Base-by-base conservation (phyloP, 2,888 invertebrate genomes). In the Lochmaea crataegi region DNA sequence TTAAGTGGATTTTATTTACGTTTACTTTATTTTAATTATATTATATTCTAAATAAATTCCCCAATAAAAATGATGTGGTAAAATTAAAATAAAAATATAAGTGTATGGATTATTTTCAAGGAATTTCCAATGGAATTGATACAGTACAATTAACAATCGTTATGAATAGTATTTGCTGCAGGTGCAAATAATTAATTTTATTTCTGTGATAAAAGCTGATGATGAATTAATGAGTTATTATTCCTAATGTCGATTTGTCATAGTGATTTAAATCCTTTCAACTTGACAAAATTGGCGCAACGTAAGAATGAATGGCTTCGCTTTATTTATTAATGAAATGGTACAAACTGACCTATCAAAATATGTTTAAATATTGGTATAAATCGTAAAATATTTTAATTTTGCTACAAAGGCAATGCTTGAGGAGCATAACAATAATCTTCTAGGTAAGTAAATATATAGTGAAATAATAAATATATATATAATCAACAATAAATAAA, bases 341-440 rank as follows among this genome's bases (percentile, higher is more conserved):
- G 53, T 53, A 53, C 53, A 53, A 53, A 53, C 18, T 53, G 53
- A 53, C 9, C 16, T 53, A 53, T 53, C 16, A 61, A 61, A 61
- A n/a, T 61, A 64, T 64, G 64, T 64, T 48, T 11, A 38, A 32
- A 51, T 48, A 7, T 38, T 18, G 60, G 26, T 60, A 60, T 38
- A 60, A 14, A 14, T 38, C 2, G 22, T 48, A 65, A 22, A 26
- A 48, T 45, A 18, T 38, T 53, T 53, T 12, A n/a, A n/a, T 65
- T 51, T 18, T 38, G 61, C 5, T 41, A 22, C 16, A 11, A 64
- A 70, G 64, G 70, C 18, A 70, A 70, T 70, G 70, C 70, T 70
- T 41, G 70, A 70, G 16, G 70, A 57, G 64, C 41, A 45, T 16
- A 70, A 45, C 22, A 70, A 70, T 70, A 70, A 70, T 57, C 51